phyloP scores from a whole-genome alignment of 2,113 vertebrate species.

The Xerus inauris region DNA sequence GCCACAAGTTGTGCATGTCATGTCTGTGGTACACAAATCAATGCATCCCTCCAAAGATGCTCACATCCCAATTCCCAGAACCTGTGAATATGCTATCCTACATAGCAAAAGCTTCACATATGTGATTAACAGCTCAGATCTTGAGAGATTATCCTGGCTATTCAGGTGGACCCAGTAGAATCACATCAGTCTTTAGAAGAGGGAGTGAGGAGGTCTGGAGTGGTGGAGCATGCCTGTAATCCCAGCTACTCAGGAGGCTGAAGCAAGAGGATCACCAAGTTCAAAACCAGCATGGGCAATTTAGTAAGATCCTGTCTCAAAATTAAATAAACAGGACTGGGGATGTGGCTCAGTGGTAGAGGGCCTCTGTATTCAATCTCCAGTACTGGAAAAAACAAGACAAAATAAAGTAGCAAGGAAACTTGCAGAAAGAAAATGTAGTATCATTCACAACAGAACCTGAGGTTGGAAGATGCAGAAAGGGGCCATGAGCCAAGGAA shows the following conservation, averaged over 20 bases:
- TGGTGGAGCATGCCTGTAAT: no score
- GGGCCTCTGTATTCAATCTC: no score
- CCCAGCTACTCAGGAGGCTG: no score
- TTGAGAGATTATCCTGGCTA: background rate
- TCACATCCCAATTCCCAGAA: rapidly evolving
- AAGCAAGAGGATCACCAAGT: no score
- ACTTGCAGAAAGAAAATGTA: background rate
- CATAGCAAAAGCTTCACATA: background rate
- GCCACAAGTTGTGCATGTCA: rapidly evolving
- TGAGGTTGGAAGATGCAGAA: background rate
- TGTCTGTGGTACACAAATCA: background rate
- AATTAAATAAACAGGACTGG: no score
- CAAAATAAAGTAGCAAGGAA: no score
- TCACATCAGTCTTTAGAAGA: background rate
- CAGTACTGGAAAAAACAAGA: no score
- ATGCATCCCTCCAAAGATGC: background rate
- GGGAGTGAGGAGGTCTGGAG: background rate
- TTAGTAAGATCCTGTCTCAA: no score
- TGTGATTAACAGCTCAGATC: background rate
- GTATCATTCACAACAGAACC: background rate
- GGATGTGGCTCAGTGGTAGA: no score
- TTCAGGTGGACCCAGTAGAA: background rate
- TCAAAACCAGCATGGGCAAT: no score
- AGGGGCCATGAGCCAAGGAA: background rate
- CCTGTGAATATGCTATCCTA: background rate